Evolutionary conservation across 2,113 vertebrate genomes (phyloP).

Genomic region (Noctilio leporinus): DNA sequence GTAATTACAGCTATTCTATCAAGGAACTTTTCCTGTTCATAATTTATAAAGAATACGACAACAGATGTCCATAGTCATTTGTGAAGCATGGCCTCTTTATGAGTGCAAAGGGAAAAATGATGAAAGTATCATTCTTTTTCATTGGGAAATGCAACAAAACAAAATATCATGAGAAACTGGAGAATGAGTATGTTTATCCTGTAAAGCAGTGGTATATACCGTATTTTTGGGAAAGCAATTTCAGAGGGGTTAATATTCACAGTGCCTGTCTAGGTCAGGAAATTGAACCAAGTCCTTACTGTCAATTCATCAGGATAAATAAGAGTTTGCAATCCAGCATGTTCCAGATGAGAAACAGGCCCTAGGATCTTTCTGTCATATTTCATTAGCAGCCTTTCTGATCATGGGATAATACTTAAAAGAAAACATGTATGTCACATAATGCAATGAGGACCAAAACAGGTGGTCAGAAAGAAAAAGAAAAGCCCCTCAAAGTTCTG

Average conservation of each 20-base stretch:
- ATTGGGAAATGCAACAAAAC: neutral
- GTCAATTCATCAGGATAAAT: slow-evolving; percentile 64
- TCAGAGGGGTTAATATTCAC: neutral
- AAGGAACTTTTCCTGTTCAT: neutral
- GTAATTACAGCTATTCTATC: neutral
- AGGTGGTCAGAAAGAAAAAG: slow-evolving; percentile 31
- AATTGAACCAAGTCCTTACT: slow-evolving; percentile 44
- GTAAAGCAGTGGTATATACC: neutral
- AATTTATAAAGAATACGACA: neutral
- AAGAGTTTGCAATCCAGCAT: slow-evolving; percentile 31
- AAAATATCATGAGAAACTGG: neutral
- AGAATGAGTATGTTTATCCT: neutral
- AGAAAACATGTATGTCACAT: slow-evolving; percentile 20
- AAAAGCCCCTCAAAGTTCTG: neutral
- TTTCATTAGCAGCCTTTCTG: slow-evolving; percentile 62
- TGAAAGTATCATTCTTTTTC: neutral
- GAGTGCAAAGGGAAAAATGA: neutral
- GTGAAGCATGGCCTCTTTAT: neutral
- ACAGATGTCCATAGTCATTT: neutral
- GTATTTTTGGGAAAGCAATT: neutral
- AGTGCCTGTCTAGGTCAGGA: slow-evolving; percentile 7
- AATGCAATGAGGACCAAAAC: neutral
- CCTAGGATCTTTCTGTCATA: slow-evolving; percentile 17
- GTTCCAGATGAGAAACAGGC: slow-evolving; percentile 62
- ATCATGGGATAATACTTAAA: slow-evolving; percentile 48